Evolutionary conservation across 2,113 vertebrate species (phyloP), one percentile per base, ranked within the genome.

Genomic region (Chitala chitala): DNA sequence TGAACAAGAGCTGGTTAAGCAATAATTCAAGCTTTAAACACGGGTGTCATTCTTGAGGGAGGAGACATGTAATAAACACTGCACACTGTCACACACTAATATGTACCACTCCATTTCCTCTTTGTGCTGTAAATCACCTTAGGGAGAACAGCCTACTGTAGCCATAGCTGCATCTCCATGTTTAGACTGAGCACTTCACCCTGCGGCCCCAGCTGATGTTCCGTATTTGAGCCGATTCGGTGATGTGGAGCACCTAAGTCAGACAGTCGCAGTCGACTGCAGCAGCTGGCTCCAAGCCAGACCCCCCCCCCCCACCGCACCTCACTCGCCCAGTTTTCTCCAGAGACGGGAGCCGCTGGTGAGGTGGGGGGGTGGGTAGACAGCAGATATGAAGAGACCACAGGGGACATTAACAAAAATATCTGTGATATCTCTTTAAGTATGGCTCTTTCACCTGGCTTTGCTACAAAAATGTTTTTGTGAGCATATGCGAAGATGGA

Each of bases 191-290:
- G 24, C 26, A 31, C 2, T 61, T 48, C 15, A 59, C 59, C 7
- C 38, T 31, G 12, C 31, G 59, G n/a, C 51, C 55, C 38, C n/a
- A 24, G 9, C 22, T 38, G 0, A 5, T 42, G 13, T 38, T 72
- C 15, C 69, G 20, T 12, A 55, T 66, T 20, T 44, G 36, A 66
- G 40, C 40, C 36, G 31, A 29, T 24, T 63, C 17, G 31, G 29
- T 63, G 48, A 24, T 69, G 48, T 31, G 36, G 42, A 50, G 71
- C 13, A 55, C 40, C 42, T 9, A 48, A 59, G 20, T 33, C 54
- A 42, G 33, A 42, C 58, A 38, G 33, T 54, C 44, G 70, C 54
- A 72, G 38, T 44, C 12, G 24, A 29, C 71, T 44, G 54, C 71
- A 73, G 26, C 3, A 46, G 24, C 42, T 50, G 55, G 56, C 71